Conservation (phyloP, 2,888 invertebrate genomes). For the Athalia cordata region DNA sequence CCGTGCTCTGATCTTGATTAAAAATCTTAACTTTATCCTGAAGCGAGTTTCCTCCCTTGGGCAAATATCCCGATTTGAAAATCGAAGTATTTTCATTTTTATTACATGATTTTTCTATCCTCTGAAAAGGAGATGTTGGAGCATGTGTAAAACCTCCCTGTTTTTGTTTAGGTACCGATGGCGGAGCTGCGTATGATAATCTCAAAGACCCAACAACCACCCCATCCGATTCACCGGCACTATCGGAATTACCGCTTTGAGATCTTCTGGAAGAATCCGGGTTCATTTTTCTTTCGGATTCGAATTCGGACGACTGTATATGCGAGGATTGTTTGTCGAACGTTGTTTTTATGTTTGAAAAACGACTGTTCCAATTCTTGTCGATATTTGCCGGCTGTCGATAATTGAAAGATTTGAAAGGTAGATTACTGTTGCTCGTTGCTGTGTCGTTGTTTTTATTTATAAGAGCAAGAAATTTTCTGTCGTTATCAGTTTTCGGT, state of each 20-base stretch:
- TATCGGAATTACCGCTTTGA: conserved; percentile 44
- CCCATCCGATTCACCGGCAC: conserved; percentile 34
- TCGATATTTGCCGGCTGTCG: conserved; percentile 59
- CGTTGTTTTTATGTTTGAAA: conserved; percentile 87
- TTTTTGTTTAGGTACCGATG: conserved; percentile 20
- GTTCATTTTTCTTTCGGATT: conserved; percentile 23
- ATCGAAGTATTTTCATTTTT: conserved; percentile 44
- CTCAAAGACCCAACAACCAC: conserved; percentile 50
- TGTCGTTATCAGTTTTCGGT: conserved; percentile 90
- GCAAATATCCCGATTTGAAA: conserved; percentile 57
- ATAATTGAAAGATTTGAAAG: conserved; percentile 65
- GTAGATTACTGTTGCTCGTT: conserved; percentile 51
- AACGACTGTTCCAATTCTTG: conserved; percentile 87
- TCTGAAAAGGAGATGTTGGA: conserved; percentile 67
- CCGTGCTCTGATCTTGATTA: conserved; percentile 52
- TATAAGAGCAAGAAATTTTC: conserved; percentile 89
- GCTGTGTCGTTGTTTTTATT: conserved; percentile 80
- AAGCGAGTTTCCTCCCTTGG: conserved; percentile 58
- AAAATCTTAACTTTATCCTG: conserved; percentile 65
- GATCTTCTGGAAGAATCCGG: conserved; percentile 40
- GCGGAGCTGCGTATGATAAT: conserved; percentile 41
- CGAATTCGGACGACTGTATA: conserved; percentile 35
- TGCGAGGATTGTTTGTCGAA: conserved; percentile 78
- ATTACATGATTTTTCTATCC: conserved; percentile 58
- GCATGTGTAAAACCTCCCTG: conserved; percentile 65